These are phyloP conservation scores for Caenorhabditis brenneri DNA, from an alignment of 1,140 invertebrate species.

Conservation along the genomic window DNA sequence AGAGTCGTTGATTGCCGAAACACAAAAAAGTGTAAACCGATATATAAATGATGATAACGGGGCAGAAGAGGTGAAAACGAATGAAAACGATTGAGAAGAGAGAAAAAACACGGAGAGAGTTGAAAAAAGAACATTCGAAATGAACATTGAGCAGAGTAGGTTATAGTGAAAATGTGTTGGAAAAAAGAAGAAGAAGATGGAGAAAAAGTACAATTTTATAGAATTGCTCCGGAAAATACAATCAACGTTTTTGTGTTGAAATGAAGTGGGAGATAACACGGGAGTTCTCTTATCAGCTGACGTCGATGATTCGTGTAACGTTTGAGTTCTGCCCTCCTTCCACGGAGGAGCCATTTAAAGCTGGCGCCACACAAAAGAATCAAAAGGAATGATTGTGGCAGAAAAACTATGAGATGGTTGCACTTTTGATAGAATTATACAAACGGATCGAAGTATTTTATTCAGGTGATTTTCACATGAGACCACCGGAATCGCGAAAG, in stretches of 20 bases:
- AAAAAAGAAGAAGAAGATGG: neutral
- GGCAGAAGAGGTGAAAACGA: conserved; percentile 30
- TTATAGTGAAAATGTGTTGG: neutral
- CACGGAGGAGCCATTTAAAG: neutral
- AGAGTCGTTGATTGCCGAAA: conserved; percentile 39
- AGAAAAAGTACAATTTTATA: neutral
- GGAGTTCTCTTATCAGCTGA: conserved; percentile 33
- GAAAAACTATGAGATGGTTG: neutral
- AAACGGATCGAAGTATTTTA: too few species aligned
- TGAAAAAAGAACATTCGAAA: neutral
- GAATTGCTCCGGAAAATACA: neutral
- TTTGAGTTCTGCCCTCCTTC: neutral
- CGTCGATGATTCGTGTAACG: conserved; percentile 12
- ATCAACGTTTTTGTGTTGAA: neutral
- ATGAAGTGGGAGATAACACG: neutral
- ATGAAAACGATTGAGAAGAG: neutral
- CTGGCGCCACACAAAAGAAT: conserved; percentile 2
- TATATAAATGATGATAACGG: conserved; percentile 41
- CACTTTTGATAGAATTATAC: neutral
- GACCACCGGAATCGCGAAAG: neutral
- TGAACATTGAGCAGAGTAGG: neutral
- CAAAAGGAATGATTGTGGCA: neutral
- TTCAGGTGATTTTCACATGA: too few species aligned
- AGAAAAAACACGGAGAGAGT: neutral
- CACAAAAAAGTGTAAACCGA: conserved; percentile 36